Conservation (phyloP, 2,888 invertebrate genomes). For the Acanthosepion esculentum region DNA sequence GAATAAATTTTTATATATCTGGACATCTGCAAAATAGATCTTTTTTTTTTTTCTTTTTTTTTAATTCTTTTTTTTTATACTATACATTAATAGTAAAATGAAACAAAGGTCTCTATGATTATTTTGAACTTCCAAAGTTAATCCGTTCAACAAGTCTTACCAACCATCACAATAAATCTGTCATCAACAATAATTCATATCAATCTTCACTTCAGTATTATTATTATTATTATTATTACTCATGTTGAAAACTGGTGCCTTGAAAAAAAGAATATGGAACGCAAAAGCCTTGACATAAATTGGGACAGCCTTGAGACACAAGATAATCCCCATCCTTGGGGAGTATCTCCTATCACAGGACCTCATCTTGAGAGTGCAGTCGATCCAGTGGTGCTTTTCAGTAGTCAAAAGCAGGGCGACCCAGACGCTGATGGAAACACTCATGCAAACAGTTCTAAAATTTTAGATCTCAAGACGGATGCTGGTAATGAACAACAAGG, state of each 20-base stretch:
- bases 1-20: neutral
- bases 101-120: neutral
- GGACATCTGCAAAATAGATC: neutral
- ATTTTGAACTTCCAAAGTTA: too few species aligned
- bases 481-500: too few species aligned
- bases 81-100: neutral
- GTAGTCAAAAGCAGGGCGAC: neutral
- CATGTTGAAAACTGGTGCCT: too few species aligned
- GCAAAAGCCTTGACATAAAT: neutral
- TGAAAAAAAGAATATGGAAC: neutral
- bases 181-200: neutral
- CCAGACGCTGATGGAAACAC: neutral
- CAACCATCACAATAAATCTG: neutral
- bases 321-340: neutral
- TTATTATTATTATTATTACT: too few species aligned
- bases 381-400: neutral
- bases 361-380: neutral
- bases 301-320: neutral
- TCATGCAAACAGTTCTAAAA: neutral
- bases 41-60: neutral
- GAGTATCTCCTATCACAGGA: neutral
- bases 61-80: neutral
- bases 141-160: too few species aligned
- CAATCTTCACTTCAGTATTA: too few species aligned
- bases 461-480: neutral